phyloP scores from a whole-genome alignment of 1,140 invertebrate species.

The Pogonognathellus flavescens region DNA sequence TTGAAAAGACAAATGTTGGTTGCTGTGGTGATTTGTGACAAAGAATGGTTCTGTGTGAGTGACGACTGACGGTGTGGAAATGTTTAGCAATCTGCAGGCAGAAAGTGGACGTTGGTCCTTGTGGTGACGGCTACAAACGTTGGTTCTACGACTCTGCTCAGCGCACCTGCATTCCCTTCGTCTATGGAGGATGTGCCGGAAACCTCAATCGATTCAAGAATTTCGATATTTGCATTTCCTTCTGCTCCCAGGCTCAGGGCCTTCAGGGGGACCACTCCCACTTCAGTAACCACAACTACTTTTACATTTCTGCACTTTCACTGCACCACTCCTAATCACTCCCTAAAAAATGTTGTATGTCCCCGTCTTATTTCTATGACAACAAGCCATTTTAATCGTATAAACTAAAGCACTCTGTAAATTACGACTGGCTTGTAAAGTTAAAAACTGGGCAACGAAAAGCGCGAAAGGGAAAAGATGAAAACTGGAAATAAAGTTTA shows the following conservation, averaged over 20 bases:
- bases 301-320: not conserved
- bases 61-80: no score
- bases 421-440: no score
- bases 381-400: no score
- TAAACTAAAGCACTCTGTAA: no score
- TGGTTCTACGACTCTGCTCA: slow-evolving; percentile 85
- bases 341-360: no score
- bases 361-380: no score
- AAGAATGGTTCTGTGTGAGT: no score
- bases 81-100: slow-evolving; percentile 76
- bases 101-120: slow-evolving; percentile 80
- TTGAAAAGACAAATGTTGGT: no score
- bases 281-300: not conserved
- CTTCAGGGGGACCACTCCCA: not conserved
- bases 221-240: slow-evolving; percentile 78
- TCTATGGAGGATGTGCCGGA: slow-evolving; percentile 85
- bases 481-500: no score
- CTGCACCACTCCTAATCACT: slow-evolving; percentile 12
- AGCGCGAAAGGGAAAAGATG: no score
- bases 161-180: slow-evolving; percentile 81
- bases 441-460: no score
- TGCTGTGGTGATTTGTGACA: no score
- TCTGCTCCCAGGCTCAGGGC: slow-evolving; percentile 61
- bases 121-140: slow-evolving; percentile 76
- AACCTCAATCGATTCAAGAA: slow-evolving; percentile 84